Conservation (phyloP, 2,888 invertebrate species). For the Standfussiana lucernea region DNA sequence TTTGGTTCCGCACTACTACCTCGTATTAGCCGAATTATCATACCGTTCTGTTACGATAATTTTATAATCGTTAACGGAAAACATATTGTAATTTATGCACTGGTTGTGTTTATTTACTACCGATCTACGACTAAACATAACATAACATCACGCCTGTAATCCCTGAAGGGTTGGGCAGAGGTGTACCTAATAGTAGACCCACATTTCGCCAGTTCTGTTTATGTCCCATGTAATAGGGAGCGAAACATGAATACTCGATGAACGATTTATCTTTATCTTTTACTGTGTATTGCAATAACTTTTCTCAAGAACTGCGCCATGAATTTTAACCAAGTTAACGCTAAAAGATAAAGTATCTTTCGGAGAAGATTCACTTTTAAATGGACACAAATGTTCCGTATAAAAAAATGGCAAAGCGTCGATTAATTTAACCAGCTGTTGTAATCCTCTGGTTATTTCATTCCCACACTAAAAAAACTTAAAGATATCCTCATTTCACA, state of each 20-base stretch:
- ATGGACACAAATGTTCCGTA: background rate
- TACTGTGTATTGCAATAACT: background rate
- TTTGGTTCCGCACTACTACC: conserved; percentile 29
- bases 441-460: background rate
- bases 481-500: conserved; percentile 16
- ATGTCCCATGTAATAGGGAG: too few relatives aligned
- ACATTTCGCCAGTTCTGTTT: too few relatives aligned
- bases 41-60: conserved; percentile 15
- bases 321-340: background rate
- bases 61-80: conserved; percentile 5
- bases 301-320: background rate
- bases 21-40: background rate
- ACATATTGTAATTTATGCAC: background rate
- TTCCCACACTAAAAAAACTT: background rate
- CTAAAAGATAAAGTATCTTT: background rate
- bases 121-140: background rate
- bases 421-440: background rate
- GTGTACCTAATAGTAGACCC: too few relatives aligned
- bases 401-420: background rate
- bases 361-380: background rate
- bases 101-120: too few relatives aligned
- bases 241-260: too few relatives aligned
- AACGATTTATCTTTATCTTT: background rate
- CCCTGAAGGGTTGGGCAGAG: too few relatives aligned
- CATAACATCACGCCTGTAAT: background rate